phyloP scores from a whole-genome alignment of 2,113 vertebrate genomes.

The Heliornis fulica region DNA sequence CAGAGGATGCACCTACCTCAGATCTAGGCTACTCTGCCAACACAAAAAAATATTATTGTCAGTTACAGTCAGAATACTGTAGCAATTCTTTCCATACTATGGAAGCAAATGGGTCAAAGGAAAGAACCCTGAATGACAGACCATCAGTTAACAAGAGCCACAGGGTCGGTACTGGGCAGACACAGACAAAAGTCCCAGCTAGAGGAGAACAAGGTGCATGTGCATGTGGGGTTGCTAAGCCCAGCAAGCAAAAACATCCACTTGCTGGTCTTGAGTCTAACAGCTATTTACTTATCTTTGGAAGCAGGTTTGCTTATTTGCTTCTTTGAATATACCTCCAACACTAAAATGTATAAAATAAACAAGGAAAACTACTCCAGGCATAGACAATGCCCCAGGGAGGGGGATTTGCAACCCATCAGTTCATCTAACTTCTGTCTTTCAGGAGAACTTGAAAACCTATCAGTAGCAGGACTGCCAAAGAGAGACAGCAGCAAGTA shows the following conservation, averaged over 20 bases:
- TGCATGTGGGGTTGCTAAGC: accelerated
- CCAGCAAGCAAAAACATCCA: background rate
- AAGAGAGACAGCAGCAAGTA: background rate
- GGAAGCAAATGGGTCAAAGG: background rate
- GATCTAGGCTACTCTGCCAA: background rate
- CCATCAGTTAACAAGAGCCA: background rate
- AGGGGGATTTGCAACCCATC: too few species aligned
- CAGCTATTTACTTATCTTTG: background rate
- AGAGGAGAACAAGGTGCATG: background rate
- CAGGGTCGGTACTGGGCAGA: background rate
- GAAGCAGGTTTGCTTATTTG: background rate
- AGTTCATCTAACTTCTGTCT: background rate
- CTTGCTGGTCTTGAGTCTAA: background rate
- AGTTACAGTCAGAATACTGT: background rate
- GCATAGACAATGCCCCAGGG: too few species aligned
- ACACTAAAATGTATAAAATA: background rate
- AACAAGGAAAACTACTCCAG: background rate
- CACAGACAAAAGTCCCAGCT: background rate
- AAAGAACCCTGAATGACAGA: background rate
- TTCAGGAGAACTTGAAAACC: background rate
- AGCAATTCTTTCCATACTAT: background rate
- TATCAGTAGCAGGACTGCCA: background rate
- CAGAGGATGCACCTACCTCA: background rate
- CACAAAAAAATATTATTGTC: background rate
- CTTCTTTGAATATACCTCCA: background rate